Conservation (phyloP, 64 coral and sea anemone genomes). For the Actinia equina region DNA sequence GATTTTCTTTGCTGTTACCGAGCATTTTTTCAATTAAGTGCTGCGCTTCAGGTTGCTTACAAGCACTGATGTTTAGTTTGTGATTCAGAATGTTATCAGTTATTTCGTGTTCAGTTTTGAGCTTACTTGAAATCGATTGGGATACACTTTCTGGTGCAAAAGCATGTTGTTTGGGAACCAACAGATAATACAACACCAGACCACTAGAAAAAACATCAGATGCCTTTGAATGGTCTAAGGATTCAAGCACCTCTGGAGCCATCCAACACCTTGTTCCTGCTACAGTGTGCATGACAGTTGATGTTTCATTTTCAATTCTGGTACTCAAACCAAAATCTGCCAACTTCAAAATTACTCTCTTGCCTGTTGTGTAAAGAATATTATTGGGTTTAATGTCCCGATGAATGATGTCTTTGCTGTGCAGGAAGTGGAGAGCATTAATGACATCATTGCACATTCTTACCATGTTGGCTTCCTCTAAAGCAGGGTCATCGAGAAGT, state of each 20-base stretch:
- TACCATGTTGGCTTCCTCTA: background rate
- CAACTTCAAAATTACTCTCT: slow-evolving; percentile 35
- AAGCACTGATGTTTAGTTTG: background rate
- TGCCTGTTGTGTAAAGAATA: slow-evolving; percentile 30
- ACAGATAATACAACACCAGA: slow-evolving; percentile 28
- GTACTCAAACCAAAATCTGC: slow-evolving; percentile 64
- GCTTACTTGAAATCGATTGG: background rate
- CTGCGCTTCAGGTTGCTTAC: slow-evolving; percentile 4
- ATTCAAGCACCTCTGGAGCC: slow-evolving; percentile 29
- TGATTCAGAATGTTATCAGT: slow-evolving; percentile 13
- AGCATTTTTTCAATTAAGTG: slow-evolving; percentile 20
- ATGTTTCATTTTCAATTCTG: slow-evolving; percentile 17
- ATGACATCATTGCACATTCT: slow-evolving; percentile 43
- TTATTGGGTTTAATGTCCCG: slow-evolving; percentile 51
- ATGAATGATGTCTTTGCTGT: slow-evolving; percentile 47
- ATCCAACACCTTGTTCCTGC: slow-evolving; percentile 67
- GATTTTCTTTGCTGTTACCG: background rate
- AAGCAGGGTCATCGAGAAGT: background rate
- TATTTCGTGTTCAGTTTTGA: slow-evolving; percentile 24
- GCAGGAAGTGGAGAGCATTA: slow-evolving; percentile 45
- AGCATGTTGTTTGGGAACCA: slow-evolving; percentile 26
- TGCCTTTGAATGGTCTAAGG: slow-evolving; percentile 15
- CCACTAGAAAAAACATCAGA: slow-evolving; percentile 51
- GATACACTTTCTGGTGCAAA: background rate
- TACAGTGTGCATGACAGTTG: slow-evolving; percentile 25